phyloP scores from a whole-genome alignment of 2,888 invertebrate species.

The Macrophya alboannulata region DNA sequence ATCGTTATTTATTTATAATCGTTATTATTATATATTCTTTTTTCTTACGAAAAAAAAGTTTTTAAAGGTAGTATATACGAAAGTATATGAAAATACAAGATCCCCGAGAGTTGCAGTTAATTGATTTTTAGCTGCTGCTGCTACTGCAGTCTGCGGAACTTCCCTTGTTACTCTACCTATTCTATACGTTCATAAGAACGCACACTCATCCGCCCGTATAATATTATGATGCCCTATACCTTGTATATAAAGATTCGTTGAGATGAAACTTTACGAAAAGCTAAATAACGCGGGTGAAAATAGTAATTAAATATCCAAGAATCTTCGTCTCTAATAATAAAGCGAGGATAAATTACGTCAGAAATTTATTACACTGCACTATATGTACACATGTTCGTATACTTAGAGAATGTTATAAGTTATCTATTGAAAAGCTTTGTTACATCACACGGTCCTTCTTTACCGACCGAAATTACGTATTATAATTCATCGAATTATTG shows the following conservation, averaged over 20 bases:
- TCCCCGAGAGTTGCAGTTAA: conserved; percentile 13
- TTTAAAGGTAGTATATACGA: background rate
- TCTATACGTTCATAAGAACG: background rate
- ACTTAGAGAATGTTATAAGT: background rate
- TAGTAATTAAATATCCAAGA: background rate
- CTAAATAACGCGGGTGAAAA: background rate
- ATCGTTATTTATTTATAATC: too few species aligned
- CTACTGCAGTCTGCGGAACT: conserved; percentile 14
- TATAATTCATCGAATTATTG: too few species aligned
- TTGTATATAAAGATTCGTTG: background rate
- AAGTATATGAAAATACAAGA: background rate
- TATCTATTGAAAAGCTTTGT: background rate
- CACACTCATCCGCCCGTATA: background rate
- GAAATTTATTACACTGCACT: background rate
- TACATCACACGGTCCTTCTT: background rate
- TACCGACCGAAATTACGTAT: background rate
- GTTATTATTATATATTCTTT: background rate
- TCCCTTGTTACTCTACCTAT: background rate
- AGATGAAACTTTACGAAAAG: background rate
- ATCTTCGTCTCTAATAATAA: background rate
- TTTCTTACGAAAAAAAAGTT: conserved; percentile 4
- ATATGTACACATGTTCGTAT: background rate
- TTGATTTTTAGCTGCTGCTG: conserved; percentile 47
- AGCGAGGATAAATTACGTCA: background rate
- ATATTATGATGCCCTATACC: background rate